These are phyloP conservation scores for Drosophila recens DNA, from an alignment of 2,888 invertebrate species.

Conservation along the genomic window DNA sequence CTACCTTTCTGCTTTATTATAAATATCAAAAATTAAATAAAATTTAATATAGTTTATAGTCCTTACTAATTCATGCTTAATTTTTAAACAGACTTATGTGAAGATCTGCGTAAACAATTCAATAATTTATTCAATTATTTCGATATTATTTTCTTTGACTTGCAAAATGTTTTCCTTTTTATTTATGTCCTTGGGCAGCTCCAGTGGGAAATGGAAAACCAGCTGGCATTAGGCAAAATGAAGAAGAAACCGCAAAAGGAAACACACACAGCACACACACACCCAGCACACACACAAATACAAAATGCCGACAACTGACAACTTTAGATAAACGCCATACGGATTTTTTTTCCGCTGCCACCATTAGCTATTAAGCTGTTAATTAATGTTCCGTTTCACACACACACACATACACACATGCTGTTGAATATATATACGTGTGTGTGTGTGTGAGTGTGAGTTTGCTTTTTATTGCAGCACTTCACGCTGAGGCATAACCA, in stretches of 20 bases:
- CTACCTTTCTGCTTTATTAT: no score
- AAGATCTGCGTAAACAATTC: constrained; percentile 8
- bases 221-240: constrained; percentile 42
- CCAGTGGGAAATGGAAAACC: constrained; percentile 43
- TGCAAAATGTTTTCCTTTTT: constrained; percentile 24
- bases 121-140: constrained; percentile 29
- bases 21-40: no score
- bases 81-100: background rate
- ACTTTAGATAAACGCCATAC: constrained; percentile 63
- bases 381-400: constrained; percentile 68
- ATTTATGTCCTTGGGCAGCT: constrained; percentile 1
- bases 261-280: constrained; percentile 5
- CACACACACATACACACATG: constrained; percentile 12
- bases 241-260: constrained; percentile 5
- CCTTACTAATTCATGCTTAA: no score
- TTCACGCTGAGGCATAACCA: constrained; percentile 33
- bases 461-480: constrained; percentile 53
- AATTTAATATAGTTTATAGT: no score
- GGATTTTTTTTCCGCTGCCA: constrained; percentile 35
- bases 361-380: constrained; percentile 55
- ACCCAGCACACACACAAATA: constrained; percentile 7
- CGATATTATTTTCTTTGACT: background rate
- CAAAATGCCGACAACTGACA: constrained; percentile 60
- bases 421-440: background rate
- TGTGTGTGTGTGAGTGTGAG: constrained; percentile 20